phyloP scores from a whole-genome alignment of 2,113 vertebrate genomes.

The Electrona antarctica region DNA sequence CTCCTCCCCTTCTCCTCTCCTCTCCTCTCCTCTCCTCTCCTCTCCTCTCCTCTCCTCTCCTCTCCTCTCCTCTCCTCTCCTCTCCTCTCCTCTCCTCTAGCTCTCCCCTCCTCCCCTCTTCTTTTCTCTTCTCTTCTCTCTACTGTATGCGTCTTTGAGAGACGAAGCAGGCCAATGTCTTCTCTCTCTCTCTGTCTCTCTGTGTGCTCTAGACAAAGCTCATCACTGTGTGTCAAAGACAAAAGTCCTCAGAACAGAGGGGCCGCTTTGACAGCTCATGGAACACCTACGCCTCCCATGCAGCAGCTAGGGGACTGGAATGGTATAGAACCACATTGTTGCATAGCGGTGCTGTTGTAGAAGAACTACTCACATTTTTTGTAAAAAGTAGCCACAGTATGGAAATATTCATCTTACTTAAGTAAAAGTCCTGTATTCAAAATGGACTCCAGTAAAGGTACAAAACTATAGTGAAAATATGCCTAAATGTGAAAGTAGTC shows the following conservation, averaged over 20 bases:
- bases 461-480: too few relatives aligned
- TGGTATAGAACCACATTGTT: conserved; percentile 1
- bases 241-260: conserved; percentile 18
- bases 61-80: neutral
- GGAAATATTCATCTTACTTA: too few relatives aligned
- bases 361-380: too few relatives aligned
- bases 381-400: too few relatives aligned
- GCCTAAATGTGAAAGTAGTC: too few relatives aligned
- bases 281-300: conserved; percentile 23
- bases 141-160: conserved; percentile 2
- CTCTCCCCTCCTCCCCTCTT: neutral
- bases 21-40: too few relatives aligned
- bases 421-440: too few relatives aligned
- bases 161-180: neutral
- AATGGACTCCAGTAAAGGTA: too few relatives aligned
- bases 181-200: conserved; percentile 1
- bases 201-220: conserved; percentile 10
- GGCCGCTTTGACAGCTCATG: conserved; percentile 8
- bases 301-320: conserved; percentile 28
- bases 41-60: neutral
- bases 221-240: conserved; percentile 25
- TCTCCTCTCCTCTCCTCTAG: too few relatives aligned
- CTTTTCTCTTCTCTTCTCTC: neutral
- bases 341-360: too few relatives aligned
- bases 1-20: too few relatives aligned